These are phyloP conservation scores for Epinephelus fuscoguttatus DNA, from an alignment of 2,113 vertebrate genomes.

Conservation along the genomic window DNA sequence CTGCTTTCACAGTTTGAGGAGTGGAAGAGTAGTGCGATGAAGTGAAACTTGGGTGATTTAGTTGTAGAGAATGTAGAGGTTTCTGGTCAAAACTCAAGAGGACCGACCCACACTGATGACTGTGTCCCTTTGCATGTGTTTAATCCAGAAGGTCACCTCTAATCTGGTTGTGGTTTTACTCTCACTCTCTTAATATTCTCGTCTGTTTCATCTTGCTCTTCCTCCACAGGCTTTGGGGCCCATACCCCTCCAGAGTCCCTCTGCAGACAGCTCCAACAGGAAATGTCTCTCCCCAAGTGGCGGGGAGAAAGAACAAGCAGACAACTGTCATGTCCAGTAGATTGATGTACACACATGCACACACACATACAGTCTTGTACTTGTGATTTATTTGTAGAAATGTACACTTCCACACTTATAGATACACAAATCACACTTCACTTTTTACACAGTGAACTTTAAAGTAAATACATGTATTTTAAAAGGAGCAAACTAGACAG, in stretches of 20 bases:
- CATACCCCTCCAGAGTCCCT: slow-evolving; percentile 49
- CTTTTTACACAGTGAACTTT: background rate
- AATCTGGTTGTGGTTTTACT: background rate
- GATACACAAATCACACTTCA: background rate
- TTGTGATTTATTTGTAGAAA: background rate
- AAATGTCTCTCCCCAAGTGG: slow-evolving; percentile 17
- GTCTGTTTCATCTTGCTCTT: background rate
- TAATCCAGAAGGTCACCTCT: background rate
- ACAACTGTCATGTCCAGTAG: slow-evolving; percentile 91
- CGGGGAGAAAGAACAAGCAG: slow-evolving; percentile 69
- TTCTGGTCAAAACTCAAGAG: slow-evolving; percentile 28
- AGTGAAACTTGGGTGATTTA: slow-evolving; percentile 12
- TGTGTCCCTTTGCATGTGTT: background rate
- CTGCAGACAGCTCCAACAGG: slow-evolving; percentile 60
- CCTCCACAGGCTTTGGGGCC: slow-evolving; percentile 58
- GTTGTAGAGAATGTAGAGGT: slow-evolving; percentile 7
- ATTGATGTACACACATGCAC: background rate
- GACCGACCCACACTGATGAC: background rate
- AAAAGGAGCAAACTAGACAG: background rate
- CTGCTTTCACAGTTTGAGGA: too few relatives aligned
- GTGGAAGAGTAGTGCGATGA: background rate
- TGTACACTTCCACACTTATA: background rate
- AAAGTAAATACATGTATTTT: background rate
- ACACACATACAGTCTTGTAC: background rate
- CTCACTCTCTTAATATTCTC: background rate